Conservation (phyloP, 2,888 invertebrate species). For the Oligia fasciuncula region DNA sequence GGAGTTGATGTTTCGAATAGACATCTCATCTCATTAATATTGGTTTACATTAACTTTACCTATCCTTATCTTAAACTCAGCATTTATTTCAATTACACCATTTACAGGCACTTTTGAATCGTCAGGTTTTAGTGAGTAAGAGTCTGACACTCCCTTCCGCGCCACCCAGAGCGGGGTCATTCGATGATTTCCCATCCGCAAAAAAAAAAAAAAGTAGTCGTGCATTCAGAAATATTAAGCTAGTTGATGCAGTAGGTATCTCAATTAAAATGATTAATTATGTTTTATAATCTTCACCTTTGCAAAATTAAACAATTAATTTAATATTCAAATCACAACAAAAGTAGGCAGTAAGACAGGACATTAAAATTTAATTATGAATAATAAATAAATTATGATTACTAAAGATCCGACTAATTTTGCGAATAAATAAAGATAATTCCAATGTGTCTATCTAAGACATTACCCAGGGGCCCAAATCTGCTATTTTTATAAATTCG, state of each 20-base stretch:
- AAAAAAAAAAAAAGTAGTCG: no score
- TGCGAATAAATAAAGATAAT: conserved; percentile 5
- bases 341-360: conserved; percentile 1
- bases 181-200: no score
- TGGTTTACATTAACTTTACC: not conserved
- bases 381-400: no score
- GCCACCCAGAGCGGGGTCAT: no score
- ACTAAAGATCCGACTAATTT: conserved; percentile 4
- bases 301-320: conserved; percentile 1
- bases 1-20: conserved; percentile 16
- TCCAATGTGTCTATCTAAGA: not conserved
- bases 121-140: no score
- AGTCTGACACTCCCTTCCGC: no score
- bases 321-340: conserved; percentile 1
- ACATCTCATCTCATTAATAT: conserved; percentile 8
- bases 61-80: not conserved
- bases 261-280: conserved; percentile 3
- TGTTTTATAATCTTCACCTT: not conserved
- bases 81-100: not conserved
- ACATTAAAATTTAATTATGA: conserved; percentile 2
- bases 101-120: not conserved
- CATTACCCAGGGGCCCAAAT: no score
- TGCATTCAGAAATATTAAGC: not conserved
- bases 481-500: no score
- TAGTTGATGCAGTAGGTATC: not conserved